Percentiles rank a stretch among this genome's conserved stretches.
Conservation (phyloP, 2,888 invertebrate species). For the Archaeoteleia sp. region DNA sequence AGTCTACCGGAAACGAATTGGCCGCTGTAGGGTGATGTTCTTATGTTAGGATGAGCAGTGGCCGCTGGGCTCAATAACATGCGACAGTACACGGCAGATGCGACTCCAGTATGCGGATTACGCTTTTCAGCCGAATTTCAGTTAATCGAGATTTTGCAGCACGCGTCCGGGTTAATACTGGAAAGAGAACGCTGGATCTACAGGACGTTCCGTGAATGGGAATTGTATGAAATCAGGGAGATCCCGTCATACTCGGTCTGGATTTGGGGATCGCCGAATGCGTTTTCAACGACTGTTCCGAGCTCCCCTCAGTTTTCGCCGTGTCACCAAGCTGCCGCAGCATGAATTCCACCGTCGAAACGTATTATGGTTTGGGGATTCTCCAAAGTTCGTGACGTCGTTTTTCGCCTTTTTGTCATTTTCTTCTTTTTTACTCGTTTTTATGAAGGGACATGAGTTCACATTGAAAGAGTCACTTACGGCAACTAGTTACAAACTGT, state of each 20-base stretch:
- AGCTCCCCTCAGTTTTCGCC: slow-evolving; percentile 27
- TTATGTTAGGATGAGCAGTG: too few species aligned
- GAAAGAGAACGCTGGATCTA: slow-evolving; percentile 50
- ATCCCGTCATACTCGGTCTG: slow-evolving; percentile 43
- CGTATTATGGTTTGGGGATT: slow-evolving; percentile 26
- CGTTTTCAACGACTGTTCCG: slow-evolving; percentile 52
- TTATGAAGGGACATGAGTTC: slow-evolving; percentile 20
- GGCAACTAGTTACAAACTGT: slow-evolving; percentile 21
- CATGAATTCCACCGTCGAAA: slow-evolving; percentile 41
- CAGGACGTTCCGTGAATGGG: slow-evolving; percentile 62
- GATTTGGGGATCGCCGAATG: slow-evolving; percentile 59
- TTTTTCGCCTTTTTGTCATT: slow-evolving; percentile 15
- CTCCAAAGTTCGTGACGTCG: slow-evolving; percentile 35
- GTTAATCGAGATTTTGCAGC: slow-evolving; percentile 57
- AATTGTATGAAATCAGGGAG: slow-evolving; percentile 65
- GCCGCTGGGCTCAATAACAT: slow-evolving; percentile 20
- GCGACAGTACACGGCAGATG: not conserved
- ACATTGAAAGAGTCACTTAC: slow-evolving; percentile 44
- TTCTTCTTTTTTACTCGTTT: slow-evolving; percentile 21
- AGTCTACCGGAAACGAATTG: slow-evolving; percentile 1
- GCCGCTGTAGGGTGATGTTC: not conserved
- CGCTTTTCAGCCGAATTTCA: slow-evolving; percentile 58
- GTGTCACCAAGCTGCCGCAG: slow-evolving; percentile 37
- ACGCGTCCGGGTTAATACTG: slow-evolving; percentile 39
- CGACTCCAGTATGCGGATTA: slow-evolving; percentile 21